Base-by-base conservation (phyloP, 1,140 invertebrate species). In the Trachymyrmex cornetzi region DNA sequence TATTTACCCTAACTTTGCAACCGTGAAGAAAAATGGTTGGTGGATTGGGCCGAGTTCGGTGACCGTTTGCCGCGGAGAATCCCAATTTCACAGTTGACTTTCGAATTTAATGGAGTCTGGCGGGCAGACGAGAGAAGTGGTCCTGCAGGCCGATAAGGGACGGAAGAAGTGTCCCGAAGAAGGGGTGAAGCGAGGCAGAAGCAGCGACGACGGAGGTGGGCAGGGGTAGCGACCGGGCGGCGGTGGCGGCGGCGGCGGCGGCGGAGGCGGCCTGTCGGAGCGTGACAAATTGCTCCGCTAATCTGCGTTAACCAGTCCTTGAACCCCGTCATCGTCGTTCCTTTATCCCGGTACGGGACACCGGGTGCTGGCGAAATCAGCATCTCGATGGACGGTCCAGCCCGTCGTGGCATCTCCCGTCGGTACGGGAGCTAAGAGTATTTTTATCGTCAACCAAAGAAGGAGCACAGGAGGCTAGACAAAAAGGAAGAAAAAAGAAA, bases 291-390 rank as follows among this genome's bases (percentile, higher is more conserved):
- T 92, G 93, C 91, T 92, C 88, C 87, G 93, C 93, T 94, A 94
- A 94, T 94, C 94, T 94, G 93, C 93, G 93, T 94, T 94, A 94
- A 94, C 92, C 93, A 94, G 93, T 90, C 93, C 92, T 93, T 93
- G 89, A 93, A 90, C 89, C 92, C 89, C 92, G 86, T 92, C 89
- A 90, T 94, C 91, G 89, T 93, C 86, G 88, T 88, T 86, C 91
- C 88, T 93, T 90, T 92, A 92, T 93, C 90, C 93, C 89, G 87
- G 69, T 91, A 90, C 89, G 92, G 92, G 92, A 91, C 92, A 71
- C 86, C 91, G 85, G 59, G 66, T 80, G 79, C 79, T 55, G 69
- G 77, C 89, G 72, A 88, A 88, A 88, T 91, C 89, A 74, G 79
- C 71, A 67, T 12, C 75, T 71, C 75, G 22, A 75, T n/a, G 59